Base-by-base conservation (phyloP, 2,797 vertebrate species). In the Artibeus lituratus region DNA sequence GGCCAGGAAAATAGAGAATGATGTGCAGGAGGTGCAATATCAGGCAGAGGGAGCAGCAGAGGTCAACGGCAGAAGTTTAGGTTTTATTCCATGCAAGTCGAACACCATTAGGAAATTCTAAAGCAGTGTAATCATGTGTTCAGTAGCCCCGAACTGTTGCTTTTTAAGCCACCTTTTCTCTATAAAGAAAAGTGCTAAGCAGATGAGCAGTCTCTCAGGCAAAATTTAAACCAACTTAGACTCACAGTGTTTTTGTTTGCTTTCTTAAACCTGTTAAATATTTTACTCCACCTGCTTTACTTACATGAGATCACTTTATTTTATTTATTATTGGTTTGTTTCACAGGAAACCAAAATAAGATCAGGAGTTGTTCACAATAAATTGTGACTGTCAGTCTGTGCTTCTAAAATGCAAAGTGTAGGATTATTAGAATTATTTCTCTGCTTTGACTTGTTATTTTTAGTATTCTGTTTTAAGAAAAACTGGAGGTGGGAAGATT, bases 291-390 rank as follows among this genome's bases (percentile, higher is more conserved):
- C 62, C 44, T 70, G 67, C 72, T 85, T 96, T 76, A 72, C 47
- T 88, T 95, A 94, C 97, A 96, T 67, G 57, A 91, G 77, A 78
- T 95, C 95, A 96, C 19, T 96, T 96, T 97, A 91, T 95, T 96
- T 97, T 94, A 95, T 97, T 96, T 97, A 89, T 94, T 92, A 92
- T 95, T 90, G n/a, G 22, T 74, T 97, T 97, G 51, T 85, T 88
- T 96, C 96, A 39, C 47, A 92, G 73, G 93, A 95, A 95, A 84
- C 26, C 67, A 86, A 94, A 97, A 92, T 77, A 88, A 94, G 53
- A 93, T 80, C 85, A 83, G 19, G 81, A 88, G 59, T 96, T 80
- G 73, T 95, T 96, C 96, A 35, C 83, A 97, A 39, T 92, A 94
- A 96, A 49, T 35, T 44, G 2, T 96, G 74, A 74, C 74, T 90